Percentiles rank a stretch among this genome's conserved stretches.
Evolutionary conservation across 2,797 vertebrate species (phyloP).

Genomic region (Megalops cyprinoides): DNA sequence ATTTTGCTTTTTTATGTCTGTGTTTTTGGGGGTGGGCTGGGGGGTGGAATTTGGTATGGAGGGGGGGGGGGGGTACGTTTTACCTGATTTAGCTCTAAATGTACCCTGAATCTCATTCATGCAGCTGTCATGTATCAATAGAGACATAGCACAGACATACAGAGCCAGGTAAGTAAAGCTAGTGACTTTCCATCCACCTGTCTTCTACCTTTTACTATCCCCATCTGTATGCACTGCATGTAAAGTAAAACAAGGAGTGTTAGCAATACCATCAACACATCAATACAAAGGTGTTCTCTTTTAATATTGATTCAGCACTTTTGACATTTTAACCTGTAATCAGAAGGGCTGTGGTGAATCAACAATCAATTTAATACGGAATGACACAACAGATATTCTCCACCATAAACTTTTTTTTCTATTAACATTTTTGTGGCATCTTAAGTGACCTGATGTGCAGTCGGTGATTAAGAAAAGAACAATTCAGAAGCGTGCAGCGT

Average conservation of each 20-base stretch:
- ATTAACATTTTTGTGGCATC: conserved; percentile 13
- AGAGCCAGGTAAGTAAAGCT: background rate
- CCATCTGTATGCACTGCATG: background rate
- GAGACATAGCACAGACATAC: background rate
- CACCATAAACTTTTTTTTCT: background rate
- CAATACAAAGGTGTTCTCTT: too few species aligned
- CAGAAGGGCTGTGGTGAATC: background rate
- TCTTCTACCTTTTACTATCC: too few species aligned
- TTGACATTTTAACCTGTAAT: too few species aligned
- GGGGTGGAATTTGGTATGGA: background rate
- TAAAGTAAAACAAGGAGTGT: background rate
- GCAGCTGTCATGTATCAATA: background rate
- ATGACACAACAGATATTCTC: background rate
- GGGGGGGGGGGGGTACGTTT: background rate
- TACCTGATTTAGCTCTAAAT: background rate
- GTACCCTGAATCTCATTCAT: conserved; percentile 4
- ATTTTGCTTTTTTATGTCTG: too few species aligned
- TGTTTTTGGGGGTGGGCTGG: too few species aligned
- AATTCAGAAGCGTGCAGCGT: background rate
- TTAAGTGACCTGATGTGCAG: background rate
- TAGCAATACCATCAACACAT: background rate
- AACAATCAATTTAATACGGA: background rate
- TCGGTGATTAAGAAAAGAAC: conserved; percentile 3
- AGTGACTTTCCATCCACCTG: background rate
- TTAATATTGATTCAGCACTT: background rate